Base-by-base conservation (phyloP, 1,140 invertebrate species). In the Bilobella aurantiaca region DNA sequence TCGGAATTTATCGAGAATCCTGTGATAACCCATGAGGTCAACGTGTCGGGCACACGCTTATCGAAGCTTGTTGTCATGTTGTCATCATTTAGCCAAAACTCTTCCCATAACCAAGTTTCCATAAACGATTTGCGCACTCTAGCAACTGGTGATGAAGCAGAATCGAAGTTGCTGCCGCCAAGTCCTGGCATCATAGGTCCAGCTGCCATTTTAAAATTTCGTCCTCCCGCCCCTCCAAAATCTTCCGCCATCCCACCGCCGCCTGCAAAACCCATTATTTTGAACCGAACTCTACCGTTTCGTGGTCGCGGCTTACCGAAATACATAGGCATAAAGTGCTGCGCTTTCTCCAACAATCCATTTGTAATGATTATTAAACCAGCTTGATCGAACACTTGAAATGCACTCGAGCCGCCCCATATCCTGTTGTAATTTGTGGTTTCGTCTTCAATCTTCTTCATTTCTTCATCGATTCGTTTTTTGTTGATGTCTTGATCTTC, bases 1-100 rank as follows among this genome's bases (percentile, higher is more conserved):
- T 87, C 79, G 0, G 87, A 80, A 77, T 93, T 89, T 30, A 97
- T 79, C 0, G 94, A 91, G 76, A 98, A 98, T 0, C 90, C 96
- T 32, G 88, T 91, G 0, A 97, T 82, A 25, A 90, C 81, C 92
- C 93, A 98, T 1, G 90, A 91, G 0, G 91, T 95, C 12, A 97
- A 89, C 0, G 90, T 89, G 68, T 91, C 87, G 0, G 95, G 94
- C 37, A 92, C 85, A n/a, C 80, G 79, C 5, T 75, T 76, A n/a
- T 84, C 61, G 12, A 68, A 93, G 31, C 91, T 85, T 8, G 32
- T 3, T 47, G 77, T 74, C 63, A 75, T 74, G 65, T 75, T 75
- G 53, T 79, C 84, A 67, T 64, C 75, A 25, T 62, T 65, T 3
- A 46, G 28, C 68, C 62, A 76, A 65, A 81, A 74, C 76, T 75